Evolutionary conservation across 2,113 vertebrate genomes (phyloP), one percentile per base, ranked within the genome.

Genomic region (Capreolus pygargus): DNA sequence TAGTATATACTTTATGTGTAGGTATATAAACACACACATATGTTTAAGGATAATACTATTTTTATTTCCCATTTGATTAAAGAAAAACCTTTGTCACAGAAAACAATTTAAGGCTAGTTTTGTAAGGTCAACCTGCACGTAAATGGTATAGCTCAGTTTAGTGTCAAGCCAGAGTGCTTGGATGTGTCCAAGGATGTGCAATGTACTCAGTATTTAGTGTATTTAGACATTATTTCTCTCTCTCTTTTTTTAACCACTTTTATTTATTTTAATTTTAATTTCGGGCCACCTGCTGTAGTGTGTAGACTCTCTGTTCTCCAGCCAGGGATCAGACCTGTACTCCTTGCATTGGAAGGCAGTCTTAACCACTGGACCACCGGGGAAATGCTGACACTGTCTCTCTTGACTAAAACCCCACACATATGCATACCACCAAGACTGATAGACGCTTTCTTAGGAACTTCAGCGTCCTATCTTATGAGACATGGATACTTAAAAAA

Each of bases 171-270:
- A 39, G 39, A 39, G 39, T 39, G 39, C 39, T 39, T 39, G 39
- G 39, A 39, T 39, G 39, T 39, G 7, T 0, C 9, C 17, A 13
- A 19, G 6, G 33, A 14, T 15, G 6, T 54, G 50, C 21, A 0
- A 19, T 82, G 33, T 23, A 36, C 50, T 82, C 39, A 82, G 47
- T 52, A n/a, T 52, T 83, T 25, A 39, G 52, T 9, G 45, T 5
- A 10, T 47, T 88, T 47, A 50, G 14, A n/a, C 2, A 36, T 2
- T 81, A 76, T 13, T 39, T 43, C 12, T 76, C 6, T 76, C 36
- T 74, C 70, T 76, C 70, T 76, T 23, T 13, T 43, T 76, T 76
- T 43, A 76, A 43, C 21, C 36, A 76, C 39, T 7, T 76, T 43
- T 76, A 70, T 39, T 21, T 70, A 74, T 43, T 27, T 74, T 76